Evolutionary conservation across 2,797 vertebrate genomes (phyloP).

Genomic region (Epinephelus awoara): DNA sequence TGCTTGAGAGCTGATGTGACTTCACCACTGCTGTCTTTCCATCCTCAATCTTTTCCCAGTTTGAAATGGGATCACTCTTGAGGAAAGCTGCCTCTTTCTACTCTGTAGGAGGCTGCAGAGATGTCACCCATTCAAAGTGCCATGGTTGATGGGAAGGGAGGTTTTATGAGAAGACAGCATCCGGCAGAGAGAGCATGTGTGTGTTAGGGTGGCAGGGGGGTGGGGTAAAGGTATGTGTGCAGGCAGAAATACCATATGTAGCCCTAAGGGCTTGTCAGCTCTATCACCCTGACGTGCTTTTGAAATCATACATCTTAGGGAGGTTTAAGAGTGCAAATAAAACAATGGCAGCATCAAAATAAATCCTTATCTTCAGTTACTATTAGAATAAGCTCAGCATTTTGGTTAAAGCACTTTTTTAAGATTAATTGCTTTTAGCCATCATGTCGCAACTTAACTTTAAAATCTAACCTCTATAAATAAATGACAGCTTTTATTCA

Average conservation of each 20-base stretch:
- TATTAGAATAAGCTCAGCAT: not conserved
- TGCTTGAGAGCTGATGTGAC: constrained; percentile 57
- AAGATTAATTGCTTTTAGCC: not conserved
- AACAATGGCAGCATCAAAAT: not conserved
- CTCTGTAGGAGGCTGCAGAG: constrained; percentile 59
- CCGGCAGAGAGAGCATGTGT: constrained; percentile 29
- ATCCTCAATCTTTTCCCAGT: constrained; percentile 49
- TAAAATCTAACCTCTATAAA: not conserved
- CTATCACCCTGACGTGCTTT: constrained; percentile 11
- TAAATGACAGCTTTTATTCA: not conserved
- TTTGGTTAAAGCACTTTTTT: not conserved
- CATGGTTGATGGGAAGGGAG: constrained; percentile 47
- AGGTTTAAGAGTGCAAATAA: constrained; percentile 4
- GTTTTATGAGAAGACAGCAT: constrained; percentile 57
- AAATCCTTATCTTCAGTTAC: constrained; percentile 1
- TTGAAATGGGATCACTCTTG: constrained; percentile 62
- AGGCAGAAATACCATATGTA: constrained; percentile 35
- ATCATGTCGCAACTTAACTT: not conserved
- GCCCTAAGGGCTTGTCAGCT: constrained; percentile 24
- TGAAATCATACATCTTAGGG: constrained; percentile 1
- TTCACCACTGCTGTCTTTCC: constrained; percentile 44
- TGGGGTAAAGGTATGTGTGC: constrained; percentile 35
- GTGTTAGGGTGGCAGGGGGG: constrained; percentile 8
- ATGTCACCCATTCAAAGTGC: constrained; percentile 55
- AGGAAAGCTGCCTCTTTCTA: constrained; percentile 54